These are phyloP conservation scores for Holothuria glaberrima DNA, from an alignment of 35 echinoderm and acorn worm genomes.

Conservation along the genomic window DNA sequence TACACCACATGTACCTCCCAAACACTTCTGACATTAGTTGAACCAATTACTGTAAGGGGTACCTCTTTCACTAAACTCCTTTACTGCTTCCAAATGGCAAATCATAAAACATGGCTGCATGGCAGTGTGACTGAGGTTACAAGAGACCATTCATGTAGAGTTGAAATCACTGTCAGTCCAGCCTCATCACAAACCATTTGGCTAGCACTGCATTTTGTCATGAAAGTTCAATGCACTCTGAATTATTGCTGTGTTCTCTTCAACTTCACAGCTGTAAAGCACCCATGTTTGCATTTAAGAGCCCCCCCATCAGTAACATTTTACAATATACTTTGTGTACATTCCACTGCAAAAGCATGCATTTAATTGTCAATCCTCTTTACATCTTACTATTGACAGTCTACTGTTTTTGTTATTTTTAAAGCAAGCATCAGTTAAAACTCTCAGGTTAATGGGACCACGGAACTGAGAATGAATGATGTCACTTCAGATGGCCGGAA, in stretches of 20 bases:
- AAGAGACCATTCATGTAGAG: too few relatives aligned
- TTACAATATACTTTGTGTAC: constrained; percentile 27
- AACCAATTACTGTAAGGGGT: not conserved
- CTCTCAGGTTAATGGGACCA: too few relatives aligned
- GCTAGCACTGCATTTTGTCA: not conserved
- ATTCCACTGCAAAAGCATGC: constrained; percentile 32
- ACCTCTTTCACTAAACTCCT: constrained; percentile 3
- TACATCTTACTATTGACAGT: constrained; percentile 22
- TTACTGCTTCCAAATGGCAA: constrained; percentile 20
- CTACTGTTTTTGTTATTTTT: constrained; percentile 11
- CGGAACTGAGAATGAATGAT: too few relatives aligned
- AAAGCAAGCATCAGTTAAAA: too few relatives aligned
- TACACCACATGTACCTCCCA: too few relatives aligned
- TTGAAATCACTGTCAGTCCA: too few relatives aligned
- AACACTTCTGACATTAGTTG: too few relatives aligned
- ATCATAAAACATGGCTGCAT: not conserved
- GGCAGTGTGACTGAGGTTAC: not conserved
- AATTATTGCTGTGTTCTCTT: not conserved
- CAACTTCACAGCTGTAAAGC: constrained; percentile 31
- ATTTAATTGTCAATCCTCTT: constrained; percentile 15
- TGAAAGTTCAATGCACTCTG: constrained; percentile 25
- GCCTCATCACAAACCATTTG: too few relatives aligned
- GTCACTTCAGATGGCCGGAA: too few relatives aligned
- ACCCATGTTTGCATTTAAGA: not conserved
- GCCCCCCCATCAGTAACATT: constrained; percentile 26